Evolutionary conservation across 2,888 invertebrate genomes (phyloP).

Genomic region (Mesoligia furuncula): DNA sequence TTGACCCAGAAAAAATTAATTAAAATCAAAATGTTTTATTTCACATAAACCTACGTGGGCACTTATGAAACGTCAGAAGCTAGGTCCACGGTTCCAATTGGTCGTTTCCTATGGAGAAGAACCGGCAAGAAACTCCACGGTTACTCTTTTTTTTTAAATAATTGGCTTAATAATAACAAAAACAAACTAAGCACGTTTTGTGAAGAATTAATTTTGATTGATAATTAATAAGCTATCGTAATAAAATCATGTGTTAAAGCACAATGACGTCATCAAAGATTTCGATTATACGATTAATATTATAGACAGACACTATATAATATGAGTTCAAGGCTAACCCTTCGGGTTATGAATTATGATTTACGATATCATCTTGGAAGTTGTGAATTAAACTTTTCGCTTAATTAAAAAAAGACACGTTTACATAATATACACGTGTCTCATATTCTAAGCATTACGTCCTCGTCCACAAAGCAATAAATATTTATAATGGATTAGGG

Average conservation of each 20-base stretch:
- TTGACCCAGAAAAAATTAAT: slow-evolving; percentile 9
- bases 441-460: not conserved
- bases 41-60: too few species aligned
- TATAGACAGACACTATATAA: slow-evolving; percentile 1
- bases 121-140: too few species aligned
- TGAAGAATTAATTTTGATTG: not conserved
- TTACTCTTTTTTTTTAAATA: too few species aligned
- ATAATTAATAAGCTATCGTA: not conserved
- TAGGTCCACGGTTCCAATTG: too few species aligned
- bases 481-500: slow-evolving; percentile 24
- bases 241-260: not conserved
- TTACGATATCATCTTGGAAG: slow-evolving; percentile 17
- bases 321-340: slow-evolving; percentile 37
- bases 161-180: too few species aligned
- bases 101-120: too few species aligned
- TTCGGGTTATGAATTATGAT: slow-evolving; percentile 29
- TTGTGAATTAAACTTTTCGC: slow-evolving; percentile 10
- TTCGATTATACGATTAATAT: not conserved
- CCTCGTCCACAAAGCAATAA: slow-evolving; percentile 27
- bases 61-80: too few species aligned
- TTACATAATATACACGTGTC: not conserved
- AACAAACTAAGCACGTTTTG: not conserved
- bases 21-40: too few species aligned
- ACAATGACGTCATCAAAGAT: not conserved
- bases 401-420: slow-evolving; percentile 27